Evolutionary conservation across 53 echinoderm and acorn worm genomes (phyloP).

Genomic region (Pentamera pediparva): DNA sequence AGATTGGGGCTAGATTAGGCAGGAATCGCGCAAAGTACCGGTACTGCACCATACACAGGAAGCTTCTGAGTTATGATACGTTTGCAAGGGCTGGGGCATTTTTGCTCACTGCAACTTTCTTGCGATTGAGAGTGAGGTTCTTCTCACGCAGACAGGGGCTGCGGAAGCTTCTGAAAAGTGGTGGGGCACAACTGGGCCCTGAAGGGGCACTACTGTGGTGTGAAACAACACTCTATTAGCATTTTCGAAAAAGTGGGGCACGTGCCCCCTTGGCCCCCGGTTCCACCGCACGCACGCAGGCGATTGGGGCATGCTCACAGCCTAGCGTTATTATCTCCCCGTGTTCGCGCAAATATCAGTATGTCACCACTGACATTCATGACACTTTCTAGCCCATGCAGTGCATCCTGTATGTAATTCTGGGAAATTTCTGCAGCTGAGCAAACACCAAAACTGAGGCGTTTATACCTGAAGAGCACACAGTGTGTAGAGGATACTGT

Average conservation of each 20-base stretch:
- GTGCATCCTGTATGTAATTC: slow-evolving; percentile 42
- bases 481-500: slow-evolving; percentile 50
- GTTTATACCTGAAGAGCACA: slow-evolving; percentile 53
- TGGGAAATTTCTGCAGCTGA: slow-evolving; percentile 57
- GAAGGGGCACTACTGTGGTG: no score
- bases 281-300: no score
- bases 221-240: no score
- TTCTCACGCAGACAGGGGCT: slow-evolving; percentile 40
- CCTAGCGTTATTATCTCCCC: slow-evolving; percentile 30
- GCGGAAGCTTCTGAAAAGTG: no score
- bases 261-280: no score
- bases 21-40: no score
- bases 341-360: slow-evolving; percentile 28
- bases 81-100: slow-evolving; percentile 12
- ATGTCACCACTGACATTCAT: slow-evolving; percentile 70
- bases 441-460: slow-evolving; percentile 52
- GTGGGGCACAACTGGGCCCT: no score
- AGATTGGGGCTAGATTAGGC: no score
- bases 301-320: slow-evolving; percentile 29
- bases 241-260: no score
- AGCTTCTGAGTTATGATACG: no score
- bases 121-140: slow-evolving; percentile 38
- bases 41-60: no score
- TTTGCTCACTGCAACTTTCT: slow-evolving; percentile 35
- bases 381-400: slow-evolving; percentile 45